These are phyloP conservation scores for Oscheius myriophilus DNA, from an alignment of 2,888 invertebrate species.

Conservation along the genomic window DNA sequence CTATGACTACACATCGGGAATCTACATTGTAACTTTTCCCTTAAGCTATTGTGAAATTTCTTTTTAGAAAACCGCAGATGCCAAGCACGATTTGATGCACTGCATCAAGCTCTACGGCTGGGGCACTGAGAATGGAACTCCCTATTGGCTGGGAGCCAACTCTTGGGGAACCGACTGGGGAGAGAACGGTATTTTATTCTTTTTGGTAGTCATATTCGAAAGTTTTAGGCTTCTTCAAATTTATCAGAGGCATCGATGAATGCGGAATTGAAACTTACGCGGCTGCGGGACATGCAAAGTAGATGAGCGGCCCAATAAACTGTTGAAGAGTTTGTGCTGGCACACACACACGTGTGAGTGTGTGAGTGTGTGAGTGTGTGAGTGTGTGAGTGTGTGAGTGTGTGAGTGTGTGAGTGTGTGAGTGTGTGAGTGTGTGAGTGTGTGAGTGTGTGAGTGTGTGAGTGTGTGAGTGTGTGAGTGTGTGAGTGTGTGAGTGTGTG, in stretches of 20 bases:
- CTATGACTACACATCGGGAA: constrained; percentile 46
- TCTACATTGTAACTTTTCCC: constrained; percentile 76
- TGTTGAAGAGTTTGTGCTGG: too few relatives aligned
- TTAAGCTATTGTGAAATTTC: too few relatives aligned
- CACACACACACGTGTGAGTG: too few relatives aligned
- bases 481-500: too few relatives aligned
- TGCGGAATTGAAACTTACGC: constrained; percentile 74
- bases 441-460: too few relatives aligned
- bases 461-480: too few relatives aligned
- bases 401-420: too few relatives aligned
- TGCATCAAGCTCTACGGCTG: constrained; percentile 87
- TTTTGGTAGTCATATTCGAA: too few relatives aligned
- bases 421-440: too few relatives aligned
- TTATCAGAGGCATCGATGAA: constrained; percentile 80
- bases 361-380: too few relatives aligned
- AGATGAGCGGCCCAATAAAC: too few relatives aligned
- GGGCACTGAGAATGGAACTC: constrained; percentile 76
- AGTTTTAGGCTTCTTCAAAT: constrained; percentile 83
- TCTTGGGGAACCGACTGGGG: constrained; percentile 95
- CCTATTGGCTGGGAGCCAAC: constrained; percentile 79
- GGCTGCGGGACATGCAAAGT: constrained; percentile 66
- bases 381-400: too few relatives aligned
- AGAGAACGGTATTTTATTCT: constrained; percentile 79
- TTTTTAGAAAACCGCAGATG: constrained; percentile 79
- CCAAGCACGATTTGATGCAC: constrained; percentile 80